Percentiles rank a stretch among this genome's conserved stretches.
Evolutionary conservation across 2,113 vertebrate genomes (phyloP).

Genomic region (Ardeotis arabs): DNA sequence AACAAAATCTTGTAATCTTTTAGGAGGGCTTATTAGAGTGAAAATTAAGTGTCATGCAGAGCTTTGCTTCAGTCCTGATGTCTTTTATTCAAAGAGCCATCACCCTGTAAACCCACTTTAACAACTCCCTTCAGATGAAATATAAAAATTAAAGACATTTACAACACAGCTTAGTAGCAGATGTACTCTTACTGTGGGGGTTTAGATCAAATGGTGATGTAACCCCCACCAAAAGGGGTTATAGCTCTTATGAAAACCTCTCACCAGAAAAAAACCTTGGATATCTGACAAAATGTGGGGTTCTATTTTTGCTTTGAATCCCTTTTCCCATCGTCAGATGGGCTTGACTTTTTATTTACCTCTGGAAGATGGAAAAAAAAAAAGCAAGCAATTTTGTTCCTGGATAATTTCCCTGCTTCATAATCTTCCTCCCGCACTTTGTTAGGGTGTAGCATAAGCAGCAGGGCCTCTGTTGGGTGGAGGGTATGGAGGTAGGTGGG

Average conservation of each 20-base stretch:
- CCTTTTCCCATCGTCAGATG: conserved; percentile 64
- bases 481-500: neutral
- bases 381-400: conserved; percentile 20
- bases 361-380: neutral
- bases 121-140: conserved; percentile 83
- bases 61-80: conserved; percentile 74
- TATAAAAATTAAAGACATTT: conserved; percentile 87
- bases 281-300: conserved; percentile 67
- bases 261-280: conserved; percentile 68
- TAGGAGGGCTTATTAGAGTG: conserved; percentile 79
- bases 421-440: conserved; percentile 8
- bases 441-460: conserved; percentile 3
- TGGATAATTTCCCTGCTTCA: conserved; percentile 58
- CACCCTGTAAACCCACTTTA: conserved; percentile 82
- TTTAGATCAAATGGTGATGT: conserved; percentile 84
- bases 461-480: neutral
- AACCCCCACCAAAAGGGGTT: conserved; percentile 76
- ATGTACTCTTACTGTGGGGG: conserved; percentile 78
- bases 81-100: conserved; percentile 82
- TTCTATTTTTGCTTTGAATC: conserved; percentile 72
- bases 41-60: conserved; percentile 81
- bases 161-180: conserved; percentile 86
- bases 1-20: conserved; percentile 77
- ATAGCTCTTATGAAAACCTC: conserved; percentile 76
- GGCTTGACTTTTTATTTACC: conserved; percentile 59